These are phyloP conservation scores for Aplocera efformata DNA, from an alignment of 2,888 invertebrate species.

Conservation along the genomic window DNA sequence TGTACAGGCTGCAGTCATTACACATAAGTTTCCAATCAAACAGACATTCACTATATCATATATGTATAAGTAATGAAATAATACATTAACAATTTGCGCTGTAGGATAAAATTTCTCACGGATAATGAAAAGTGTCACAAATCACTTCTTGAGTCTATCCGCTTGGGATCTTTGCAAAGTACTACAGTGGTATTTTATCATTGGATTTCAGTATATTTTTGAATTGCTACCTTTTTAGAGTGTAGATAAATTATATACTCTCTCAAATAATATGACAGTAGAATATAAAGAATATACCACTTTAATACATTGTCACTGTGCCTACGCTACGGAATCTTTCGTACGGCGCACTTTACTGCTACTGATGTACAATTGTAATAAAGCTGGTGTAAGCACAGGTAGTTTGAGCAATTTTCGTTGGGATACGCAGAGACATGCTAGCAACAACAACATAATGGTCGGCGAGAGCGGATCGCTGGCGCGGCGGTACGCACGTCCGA, in stretches of 20 bases:
- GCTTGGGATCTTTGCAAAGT: slow-evolving; percentile 58
- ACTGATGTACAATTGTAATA: slow-evolving; percentile 24
- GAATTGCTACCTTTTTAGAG: slow-evolving; percentile 8
- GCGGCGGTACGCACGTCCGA: slow-evolving; percentile 66
- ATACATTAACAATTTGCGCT: slow-evolving; percentile 3
- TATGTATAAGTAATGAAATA: not conserved
- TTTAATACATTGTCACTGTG: slow-evolving; percentile 41
- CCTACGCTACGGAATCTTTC: slow-evolving; percentile 13
- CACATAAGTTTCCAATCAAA: slow-evolving; percentile 19
- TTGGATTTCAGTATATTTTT: slow-evolving; percentile 14
- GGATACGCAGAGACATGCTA: slow-evolving; percentile 80
- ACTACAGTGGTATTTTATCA: slow-evolving; percentile 42
- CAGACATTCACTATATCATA: not conserved
- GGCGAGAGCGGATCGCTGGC: slow-evolving; percentile 75
- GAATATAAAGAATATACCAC: slow-evolving; percentile 27
- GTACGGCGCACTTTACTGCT: slow-evolving; percentile 18
- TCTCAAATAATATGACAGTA: slow-evolving; percentile 7
- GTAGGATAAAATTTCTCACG: slow-evolving; percentile 3
- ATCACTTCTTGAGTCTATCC: slow-evolving; percentile 26
- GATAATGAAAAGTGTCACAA: not conserved
- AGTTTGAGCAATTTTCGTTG: slow-evolving; percentile 72
- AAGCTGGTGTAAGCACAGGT: slow-evolving; percentile 56
- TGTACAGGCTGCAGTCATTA: slow-evolving; percentile 63
- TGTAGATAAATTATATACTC: no score
- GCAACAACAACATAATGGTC: slow-evolving; percentile 80